Percentiles rank a stretch among this genome's conserved stretches.
These are phyloP conservation scores for Melikaiella ostensackeni DNA, from an alignment of 2,888 invertebrate genomes.

Conservation along the genomic window DNA sequence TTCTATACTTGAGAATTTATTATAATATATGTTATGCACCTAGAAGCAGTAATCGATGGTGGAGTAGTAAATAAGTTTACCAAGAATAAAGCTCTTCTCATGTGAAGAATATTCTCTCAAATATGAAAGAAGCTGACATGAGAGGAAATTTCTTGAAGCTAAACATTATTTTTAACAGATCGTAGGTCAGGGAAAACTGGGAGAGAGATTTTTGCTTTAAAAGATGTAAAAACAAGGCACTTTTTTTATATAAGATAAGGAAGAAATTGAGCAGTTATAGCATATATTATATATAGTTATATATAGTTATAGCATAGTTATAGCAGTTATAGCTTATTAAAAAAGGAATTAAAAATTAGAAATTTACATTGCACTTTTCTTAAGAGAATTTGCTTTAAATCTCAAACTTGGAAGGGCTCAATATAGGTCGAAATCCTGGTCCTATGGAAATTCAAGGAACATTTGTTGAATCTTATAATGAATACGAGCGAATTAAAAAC, in stretches of 20 bases:
- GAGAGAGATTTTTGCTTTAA: background rate
- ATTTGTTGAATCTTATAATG: too few relatives aligned
- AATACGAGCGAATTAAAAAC: too few relatives aligned
- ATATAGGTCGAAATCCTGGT: too few relatives aligned
- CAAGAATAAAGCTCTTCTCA: background rate
- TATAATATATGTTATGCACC: background rate
- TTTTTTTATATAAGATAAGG: background rate
- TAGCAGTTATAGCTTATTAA: too few relatives aligned
- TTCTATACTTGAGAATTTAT: constrained; percentile 17
- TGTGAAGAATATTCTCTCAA: background rate
- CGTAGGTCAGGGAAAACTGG: background rate
- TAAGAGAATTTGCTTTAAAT: too few relatives aligned
- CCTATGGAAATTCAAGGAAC: too few relatives aligned
- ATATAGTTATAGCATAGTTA: too few relatives aligned
- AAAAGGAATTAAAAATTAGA: too few relatives aligned
- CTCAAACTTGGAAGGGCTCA: too few relatives aligned
- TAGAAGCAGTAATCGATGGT: constrained; percentile 17
- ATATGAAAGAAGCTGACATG: background rate
- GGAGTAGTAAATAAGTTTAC: constrained; percentile 15
- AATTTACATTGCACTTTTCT: too few relatives aligned
- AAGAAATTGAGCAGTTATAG: too few relatives aligned
- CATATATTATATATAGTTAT: too few relatives aligned
- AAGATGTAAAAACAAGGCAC: background rate
- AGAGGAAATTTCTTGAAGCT: background rate
- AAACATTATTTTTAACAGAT: background rate